A percentile compares a stretch with the other conserved stretches of the same genome.
These are phyloP conservation scores for Atta texana DNA, from an alignment of 1,140 invertebrate species.

Conservation along the genomic window DNA sequence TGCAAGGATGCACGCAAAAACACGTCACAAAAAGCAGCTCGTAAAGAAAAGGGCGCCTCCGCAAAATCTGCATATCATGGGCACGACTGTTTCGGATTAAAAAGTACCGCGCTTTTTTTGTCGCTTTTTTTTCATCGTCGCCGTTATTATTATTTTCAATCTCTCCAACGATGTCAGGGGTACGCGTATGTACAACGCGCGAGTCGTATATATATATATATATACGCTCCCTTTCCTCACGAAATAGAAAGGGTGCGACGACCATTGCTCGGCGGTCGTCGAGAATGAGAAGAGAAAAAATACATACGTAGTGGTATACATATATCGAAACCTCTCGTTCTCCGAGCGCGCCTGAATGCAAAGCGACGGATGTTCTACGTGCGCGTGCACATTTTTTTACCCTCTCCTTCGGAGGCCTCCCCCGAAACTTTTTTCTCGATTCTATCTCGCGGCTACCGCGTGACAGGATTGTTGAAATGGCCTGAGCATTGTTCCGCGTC, in stretches of 20 bases:
- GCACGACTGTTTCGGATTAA: slow-evolving; percentile 71
- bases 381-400: slow-evolving; percentile 52
- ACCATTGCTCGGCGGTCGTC: neutral
- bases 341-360: slow-evolving; percentile 50
- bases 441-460: slow-evolving; percentile 72
- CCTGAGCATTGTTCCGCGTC: slow-evolving; percentile 70
- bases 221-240: slow-evolving; percentile 29
- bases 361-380: slow-evolving; percentile 45
- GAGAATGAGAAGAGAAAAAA: neutral
- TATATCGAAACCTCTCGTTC: slow-evolving; percentile 43
- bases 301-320: neutral
- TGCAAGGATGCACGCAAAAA: slow-evolving; percentile 46
- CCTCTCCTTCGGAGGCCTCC: slow-evolving; percentile 37
- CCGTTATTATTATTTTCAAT: slow-evolving; percentile 75
- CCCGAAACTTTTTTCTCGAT: slow-evolving; percentile 69
- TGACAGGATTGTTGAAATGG: slow-evolving; percentile 74
- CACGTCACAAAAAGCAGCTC: slow-evolving; percentile 49
- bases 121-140: slow-evolving; percentile 29
- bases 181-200: slow-evolving; percentile 6
- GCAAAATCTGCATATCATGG: slow-evolving; percentile 76
- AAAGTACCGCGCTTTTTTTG: slow-evolving; percentile 64
- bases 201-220: no score
- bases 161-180: slow-evolving; percentile 59
- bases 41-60: slow-evolving; percentile 65
- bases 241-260: slow-evolving; percentile 33